Conservation (phyloP, 1,140 invertebrate species). For the Ostrea edulis region DNA sequence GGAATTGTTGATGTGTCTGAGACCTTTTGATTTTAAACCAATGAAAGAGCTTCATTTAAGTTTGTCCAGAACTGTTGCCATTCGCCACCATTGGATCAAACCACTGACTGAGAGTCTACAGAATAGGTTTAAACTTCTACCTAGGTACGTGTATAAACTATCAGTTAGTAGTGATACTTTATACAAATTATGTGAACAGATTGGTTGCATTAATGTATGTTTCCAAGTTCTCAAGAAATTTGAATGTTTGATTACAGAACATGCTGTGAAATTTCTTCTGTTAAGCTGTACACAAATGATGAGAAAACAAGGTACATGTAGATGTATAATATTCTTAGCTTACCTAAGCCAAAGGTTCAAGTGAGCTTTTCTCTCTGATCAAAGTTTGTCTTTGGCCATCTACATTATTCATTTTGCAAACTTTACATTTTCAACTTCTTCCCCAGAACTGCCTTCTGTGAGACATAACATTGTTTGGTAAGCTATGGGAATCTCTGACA, state of each 20-base stretch:
- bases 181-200: too few relatives aligned
- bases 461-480: too few relatives aligned
- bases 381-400: too few relatives aligned
- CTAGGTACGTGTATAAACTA: constrained; percentile 45
- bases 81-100: constrained; percentile 73
- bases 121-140: constrained; percentile 49
- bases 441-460: too few relatives aligned
- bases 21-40: constrained; percentile 60
- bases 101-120: constrained; percentile 64
- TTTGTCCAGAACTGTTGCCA: constrained; percentile 69
- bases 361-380: not conserved
- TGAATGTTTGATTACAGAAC: constrained; percentile 57
- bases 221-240: not conserved
- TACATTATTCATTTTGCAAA: not conserved
- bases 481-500: too few relatives aligned
- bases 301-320: constrained; percentile 66
- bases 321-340: not conserved
- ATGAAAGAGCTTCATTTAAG: constrained; percentile 69
- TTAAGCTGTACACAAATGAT: constrained; percentile 69
- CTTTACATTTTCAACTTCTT: too few relatives aligned
- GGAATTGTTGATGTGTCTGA: constrained; percentile 54
- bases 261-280: constrained; percentile 56
- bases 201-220: not conserved
- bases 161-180: too few relatives aligned
- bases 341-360: not conserved